Evolutionary conservation across 2,888 invertebrate species (phyloP).

Genomic region (Lordiphosa andalusiaca): DNA sequence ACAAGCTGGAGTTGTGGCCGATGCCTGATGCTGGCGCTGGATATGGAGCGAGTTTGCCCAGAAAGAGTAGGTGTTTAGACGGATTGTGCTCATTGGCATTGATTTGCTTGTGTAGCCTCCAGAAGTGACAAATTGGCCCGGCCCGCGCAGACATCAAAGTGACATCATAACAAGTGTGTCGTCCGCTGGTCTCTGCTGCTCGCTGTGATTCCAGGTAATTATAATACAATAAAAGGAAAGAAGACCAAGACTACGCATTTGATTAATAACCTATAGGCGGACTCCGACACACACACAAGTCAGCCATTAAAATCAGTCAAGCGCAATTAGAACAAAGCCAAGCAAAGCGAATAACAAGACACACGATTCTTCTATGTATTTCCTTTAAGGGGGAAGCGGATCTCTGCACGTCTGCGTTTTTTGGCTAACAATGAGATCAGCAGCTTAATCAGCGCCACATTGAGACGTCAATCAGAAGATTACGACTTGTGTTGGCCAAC

Average conservation of each 20-base stretch:
- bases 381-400: conserved; percentile 62
- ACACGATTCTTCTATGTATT: conserved; percentile 33
- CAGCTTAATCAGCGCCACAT: too few species aligned
- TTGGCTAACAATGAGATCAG: conserved; percentile 52
- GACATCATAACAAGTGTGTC: conserved; percentile 49
- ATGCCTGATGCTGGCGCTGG: conserved; percentile 12
- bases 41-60: conserved; percentile 12
- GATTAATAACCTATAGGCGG: conserved; percentile 60
- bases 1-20: conserved; percentile 15
- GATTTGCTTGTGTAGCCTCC: conserved; percentile 47
- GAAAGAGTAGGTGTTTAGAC: conserved; percentile 67
- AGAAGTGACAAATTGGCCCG: conserved; percentile 59
- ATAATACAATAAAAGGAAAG: conserved; percentile 54
- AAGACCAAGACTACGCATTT: conserved; percentile 30
- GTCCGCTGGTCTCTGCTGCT: conserved; percentile 1
- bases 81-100: conserved; percentile 51
- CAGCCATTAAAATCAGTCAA: conserved; percentile 67
- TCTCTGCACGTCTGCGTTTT: conserved; percentile 59
- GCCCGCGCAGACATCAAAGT: conserved; percentile 24
- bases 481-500: too few species aligned
- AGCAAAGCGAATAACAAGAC: conserved; percentile 15
- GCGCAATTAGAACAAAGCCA: conserved; percentile 69
- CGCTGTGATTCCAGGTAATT: conserved; percentile 52
- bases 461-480: too few species aligned
- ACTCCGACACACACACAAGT: conserved; percentile 8